Conservation (phyloP, 2,888 invertebrate species). For the Leucophora obtusa region DNA sequence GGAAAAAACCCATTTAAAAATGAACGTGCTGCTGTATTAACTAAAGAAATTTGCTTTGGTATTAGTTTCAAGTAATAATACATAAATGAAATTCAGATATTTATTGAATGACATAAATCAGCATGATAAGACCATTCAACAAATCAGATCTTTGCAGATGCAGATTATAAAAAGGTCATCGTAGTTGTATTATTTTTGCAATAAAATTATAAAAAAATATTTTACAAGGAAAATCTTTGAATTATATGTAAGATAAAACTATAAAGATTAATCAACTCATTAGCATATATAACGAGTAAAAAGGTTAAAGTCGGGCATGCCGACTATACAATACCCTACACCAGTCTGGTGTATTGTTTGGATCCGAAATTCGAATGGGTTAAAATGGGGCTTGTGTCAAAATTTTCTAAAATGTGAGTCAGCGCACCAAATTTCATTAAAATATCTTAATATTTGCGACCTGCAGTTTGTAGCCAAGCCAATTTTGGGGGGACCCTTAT, state of each 20-base stretch:
- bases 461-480: too few relatives aligned
- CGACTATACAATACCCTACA: too few relatives aligned
- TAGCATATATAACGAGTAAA: too few relatives aligned
- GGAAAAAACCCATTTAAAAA: background rate
- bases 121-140: background rate
- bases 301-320: too few relatives aligned
- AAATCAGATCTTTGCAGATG: background rate
- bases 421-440: too few relatives aligned
- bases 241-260: background rate
- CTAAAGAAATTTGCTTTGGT: background rate
- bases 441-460: too few relatives aligned
- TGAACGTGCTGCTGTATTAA: background rate
- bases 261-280: background rate
- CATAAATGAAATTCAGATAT: background rate
- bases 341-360: too few relatives aligned
- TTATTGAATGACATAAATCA: background rate
- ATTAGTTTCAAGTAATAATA: background rate
- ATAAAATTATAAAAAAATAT: constrained; percentile 17
- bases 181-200: constrained; percentile 34
- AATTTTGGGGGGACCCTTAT: too few relatives aligned
- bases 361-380: too few relatives aligned
- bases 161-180: background rate
- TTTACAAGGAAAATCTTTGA: background rate
- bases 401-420: too few relatives aligned
- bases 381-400: too few relatives aligned